Base-by-base conservation (phyloP, 2,797 vertebrate species). In the Galaxias olidus region DNA sequence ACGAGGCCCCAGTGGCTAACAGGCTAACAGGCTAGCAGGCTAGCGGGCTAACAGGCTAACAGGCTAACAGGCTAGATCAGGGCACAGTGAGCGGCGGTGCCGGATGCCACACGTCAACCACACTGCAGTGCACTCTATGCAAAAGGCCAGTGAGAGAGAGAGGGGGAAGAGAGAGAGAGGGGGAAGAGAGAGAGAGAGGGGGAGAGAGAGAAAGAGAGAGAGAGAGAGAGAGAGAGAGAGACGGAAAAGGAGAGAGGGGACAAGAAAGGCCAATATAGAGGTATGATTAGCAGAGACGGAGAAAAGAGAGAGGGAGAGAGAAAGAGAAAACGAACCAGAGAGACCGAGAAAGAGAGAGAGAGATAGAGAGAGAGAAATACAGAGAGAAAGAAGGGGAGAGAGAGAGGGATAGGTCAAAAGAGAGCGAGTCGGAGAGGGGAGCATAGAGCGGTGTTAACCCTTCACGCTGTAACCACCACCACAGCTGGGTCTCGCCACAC, bases 371-470 rank as follows among this genome's bases (percentile, higher is more conserved):
- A 17, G 17, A 42, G n/a, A 65, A 45, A n/a, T n/a, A n/a, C n/a
- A 18, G 17, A 46, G 18, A 20, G 9, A 20, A 9, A 19, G 15
- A 54, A 20, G 20, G 6, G 12, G n/a, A 52, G 50, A 52, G 51
- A 44, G 8, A n/a, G 40, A 20, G 41, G 30, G 62, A 63, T 18
- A 43, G 18, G 59, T n/a, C 18, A 52, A 42, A 7, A 50, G 30
- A 51, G 64, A 10, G 45, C n/a, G n/a, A 50, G 15, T 17, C 46
- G 8, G 9, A 56, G 11, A 57, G 54, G 48, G 52, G 19, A 13
- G 56, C 61, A 56, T 8, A 13, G n/a, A n/a, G 17, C 47, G 49
- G 53, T 10, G 50, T 20, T 52, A 52, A 52, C 17, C 50, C 50
- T 52, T 52, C 10, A 9, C 19, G 10, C 50, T 10, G 8, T 52